Evolutionary conservation across 2,888 invertebrate species (phyloP), one percentile per base, ranked within the genome.

Genomic region (Dynastes hyllus): DNA sequence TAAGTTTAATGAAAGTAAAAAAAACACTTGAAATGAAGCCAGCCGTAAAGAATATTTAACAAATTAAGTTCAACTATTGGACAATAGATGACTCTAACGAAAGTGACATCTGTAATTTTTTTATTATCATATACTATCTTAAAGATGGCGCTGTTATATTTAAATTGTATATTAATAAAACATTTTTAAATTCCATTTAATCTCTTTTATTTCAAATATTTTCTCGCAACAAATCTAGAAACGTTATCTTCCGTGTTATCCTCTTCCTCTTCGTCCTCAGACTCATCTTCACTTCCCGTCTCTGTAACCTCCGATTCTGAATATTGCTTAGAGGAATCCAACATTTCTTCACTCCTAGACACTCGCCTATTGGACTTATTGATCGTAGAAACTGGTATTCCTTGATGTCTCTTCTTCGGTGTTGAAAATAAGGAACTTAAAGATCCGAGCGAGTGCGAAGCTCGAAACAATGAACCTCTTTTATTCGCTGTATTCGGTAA

Each of bases 361-460:
- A 81, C 80, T 63, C 82, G 80, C 1, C 76, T 45, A 11, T 2
- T 63, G 69, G 79, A 69, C 58, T 70, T 78, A 50, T 45, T 65
- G 8, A 78, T 78, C 16, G 77, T n/a, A 63, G 76, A 27, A 55
- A 76, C 79, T 58, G 81, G 66, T 71, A 78, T 82, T 70, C 82
- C 82, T 3, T 83, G 83, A 5, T 81, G 80, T 77, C 80, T 83
- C 78, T 84, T 85, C 22, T 81, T 85, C 13, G 84, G 83, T 4
- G 84, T 83, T 45, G 87, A 85, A 81, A 87, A 87, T 61, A 88
- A 83, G 2, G 86, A 85, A 45, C 87, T 87, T 16, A 88, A 82
- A 0, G 88, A 87, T 13, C 88, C 87, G 73, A 88, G 81, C 5
- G 88, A 88, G 58, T 86, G 86, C 0, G 86, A 82, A 13, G 85